phyloP scores from a whole-genome alignment of 1,140 invertebrate genomes.

The Cheumatopsyche charites region DNA sequence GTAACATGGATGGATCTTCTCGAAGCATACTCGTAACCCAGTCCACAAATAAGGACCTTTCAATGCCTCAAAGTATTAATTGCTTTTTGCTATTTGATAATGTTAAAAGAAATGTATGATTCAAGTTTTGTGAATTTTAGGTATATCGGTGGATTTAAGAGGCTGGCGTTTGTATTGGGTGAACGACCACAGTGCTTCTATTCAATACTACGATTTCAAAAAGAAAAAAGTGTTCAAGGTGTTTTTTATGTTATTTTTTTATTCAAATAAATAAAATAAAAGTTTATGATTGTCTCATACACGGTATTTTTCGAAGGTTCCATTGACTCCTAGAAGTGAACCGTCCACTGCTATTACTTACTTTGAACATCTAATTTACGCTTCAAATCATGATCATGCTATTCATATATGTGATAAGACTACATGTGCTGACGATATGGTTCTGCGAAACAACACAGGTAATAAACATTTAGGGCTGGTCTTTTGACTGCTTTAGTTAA shows the following conservation, averaged over 20 bases:
- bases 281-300: too few species aligned
- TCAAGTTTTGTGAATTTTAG: slow-evolving; percentile 54
- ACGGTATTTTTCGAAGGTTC: slow-evolving; percentile 42
- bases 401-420: slow-evolving; percentile 66
- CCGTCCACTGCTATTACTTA: slow-evolving; percentile 67
- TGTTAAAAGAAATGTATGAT: slow-evolving; percentile 29
- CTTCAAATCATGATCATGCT: slow-evolving; percentile 62
- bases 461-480: too few species aligned
- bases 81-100: slow-evolving; percentile 13
- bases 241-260: too few species aligned
- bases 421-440: slow-evolving; percentile 50
- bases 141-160: slow-evolving; percentile 68
- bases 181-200: slow-evolving; percentile 62
- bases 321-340: slow-evolving; percentile 51
- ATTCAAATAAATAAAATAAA: too few species aligned
- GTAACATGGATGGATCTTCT: slow-evolving; percentile 71
- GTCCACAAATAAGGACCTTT: slow-evolving; percentile 50
- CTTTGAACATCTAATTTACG: slow-evolving; percentile 65
- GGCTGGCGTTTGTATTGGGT: slow-evolving; percentile 74
- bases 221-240: slow-evolving; percentile 53
- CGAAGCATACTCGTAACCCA: slow-evolving; percentile 57
- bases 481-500: too few species aligned
- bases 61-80: slow-evolving; percentile 46
- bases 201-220: slow-evolving; percentile 70
- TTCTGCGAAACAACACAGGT: slow-evolving; percentile 65